A percentile compares a stretch with the other conserved stretches of the same genome.
These are phyloP conservation scores for Omphaloscelis lunosa DNA, from an alignment of 2,888 invertebrate genomes.

Conservation along the genomic window DNA sequence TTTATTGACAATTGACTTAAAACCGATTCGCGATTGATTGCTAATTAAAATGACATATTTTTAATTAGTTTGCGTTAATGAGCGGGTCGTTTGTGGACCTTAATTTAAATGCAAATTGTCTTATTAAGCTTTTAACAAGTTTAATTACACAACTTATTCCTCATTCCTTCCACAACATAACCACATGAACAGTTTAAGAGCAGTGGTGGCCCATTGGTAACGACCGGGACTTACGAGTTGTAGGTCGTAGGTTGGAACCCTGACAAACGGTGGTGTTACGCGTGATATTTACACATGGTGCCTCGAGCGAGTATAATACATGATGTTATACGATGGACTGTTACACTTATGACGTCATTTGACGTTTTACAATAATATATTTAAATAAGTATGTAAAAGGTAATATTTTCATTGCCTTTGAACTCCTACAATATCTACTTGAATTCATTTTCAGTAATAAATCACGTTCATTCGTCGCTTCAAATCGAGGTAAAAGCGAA, in stretches of 20 bases:
- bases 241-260: background rate
- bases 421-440: constrained; percentile 5
- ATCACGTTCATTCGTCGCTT: constrained; percentile 32
- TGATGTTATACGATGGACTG: background rate
- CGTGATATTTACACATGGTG: background rate
- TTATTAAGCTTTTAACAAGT: background rate
- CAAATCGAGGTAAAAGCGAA: constrained; percentile 8
- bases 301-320: background rate
- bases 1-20: constrained; percentile 18
- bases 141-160: background rate
- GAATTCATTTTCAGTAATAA: constrained; percentile 33
- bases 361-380: background rate
- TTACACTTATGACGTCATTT: background rate
- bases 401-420: constrained; percentile 3
- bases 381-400: background rate
- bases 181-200: background rate
- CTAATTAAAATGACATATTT: constrained; percentile 28
- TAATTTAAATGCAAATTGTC: constrained; percentile 19
- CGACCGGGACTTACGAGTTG: background rate
- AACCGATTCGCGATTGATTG: constrained; percentile 23
- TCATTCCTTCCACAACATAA: background rate
- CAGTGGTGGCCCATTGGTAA: background rate
- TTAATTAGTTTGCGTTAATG: constrained; percentile 24
- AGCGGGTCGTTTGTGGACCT: background rate
- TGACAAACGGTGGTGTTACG: background rate